Base-by-base conservation (phyloP, 2,797 vertebrate genomes). In the Florisuga fusca region DNA sequence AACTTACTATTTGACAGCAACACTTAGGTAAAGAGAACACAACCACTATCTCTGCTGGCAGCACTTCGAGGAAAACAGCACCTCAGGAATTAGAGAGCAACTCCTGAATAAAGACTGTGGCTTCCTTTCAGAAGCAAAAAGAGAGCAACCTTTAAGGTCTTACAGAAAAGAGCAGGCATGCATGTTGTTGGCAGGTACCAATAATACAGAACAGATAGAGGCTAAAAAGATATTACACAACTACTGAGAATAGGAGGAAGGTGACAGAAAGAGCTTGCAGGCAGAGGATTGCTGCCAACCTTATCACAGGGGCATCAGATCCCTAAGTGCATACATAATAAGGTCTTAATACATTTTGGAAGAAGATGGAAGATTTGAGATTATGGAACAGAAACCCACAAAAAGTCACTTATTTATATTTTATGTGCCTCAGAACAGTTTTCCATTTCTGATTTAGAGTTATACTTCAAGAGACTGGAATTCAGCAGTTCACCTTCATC, bases 61-160 rank as follows among this genome's bases (percentile, higher is more conserved):
- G 58, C n/a, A 92, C 45, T 61, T 94, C 61, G 76, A 91, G 57
- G 36, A 62, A 90, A 87, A 54, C 20, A 85, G 38, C 34, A 91
- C 54, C 75, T 61, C 54, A 74, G 53, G 41, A 85, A 87, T 48
- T 25, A 0, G 3, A 88, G 14, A 84, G 22, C 57, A 86, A 57
- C 17, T 91, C 45, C 69, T 68, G 34, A 93, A 89, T 57, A n/a
- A 87, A 82, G 62, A 87, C 25, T 51, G 69, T 18, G 22, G 34
- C 38, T 67, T 79, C 71, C 53, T 69, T 82, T 82, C 67, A 87
- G 27, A 0, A 4, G 1, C 19, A 7, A 64, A 73, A 91, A 84
- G 76, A 33, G 34, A 61, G 45, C 8, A 64, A 33, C 6, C 3
- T 64, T 59, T 58, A 93, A 73, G 21, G 25, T 27, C 45, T 92